Conservation (phyloP, 2,797 vertebrate genomes). For the Decapterus maruadsi region DNA sequence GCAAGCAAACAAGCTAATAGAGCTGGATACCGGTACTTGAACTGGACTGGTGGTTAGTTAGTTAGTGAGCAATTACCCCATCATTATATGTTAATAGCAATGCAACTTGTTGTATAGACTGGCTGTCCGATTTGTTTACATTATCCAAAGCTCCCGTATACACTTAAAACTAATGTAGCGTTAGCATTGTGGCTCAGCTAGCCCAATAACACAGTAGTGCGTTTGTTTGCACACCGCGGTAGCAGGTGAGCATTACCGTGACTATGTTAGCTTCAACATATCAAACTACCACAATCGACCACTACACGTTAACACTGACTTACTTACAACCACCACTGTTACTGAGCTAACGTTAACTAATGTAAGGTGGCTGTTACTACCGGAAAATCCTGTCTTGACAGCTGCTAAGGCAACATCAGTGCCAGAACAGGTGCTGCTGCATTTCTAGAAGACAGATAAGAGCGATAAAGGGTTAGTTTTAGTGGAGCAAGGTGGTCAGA, state of each 20-base stretch:
- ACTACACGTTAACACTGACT: too few species aligned
- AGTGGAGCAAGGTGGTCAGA: not conserved
- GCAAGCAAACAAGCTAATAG: conserved; percentile 38
- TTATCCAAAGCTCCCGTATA: rapidly evolving
- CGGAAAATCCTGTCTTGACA: conserved; percentile 41
- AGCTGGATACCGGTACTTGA: conserved; percentile 8
- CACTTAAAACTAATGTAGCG: not conserved
- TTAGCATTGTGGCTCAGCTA: conserved; percentile 33
- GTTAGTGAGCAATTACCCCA: not conserved
- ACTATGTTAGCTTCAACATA: not conserved
- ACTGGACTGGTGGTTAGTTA: not conserved
- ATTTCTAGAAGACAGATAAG: conserved; percentile 55
- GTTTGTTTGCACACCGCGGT: conserved; percentile 12
- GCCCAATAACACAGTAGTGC: not conserved
- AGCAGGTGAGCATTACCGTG: too few species aligned
- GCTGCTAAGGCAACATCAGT: conserved; percentile 2
- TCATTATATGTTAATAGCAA: not conserved
- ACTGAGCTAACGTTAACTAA: not conserved
- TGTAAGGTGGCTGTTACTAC: not conserved
- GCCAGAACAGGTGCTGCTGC: conserved; percentile 75
- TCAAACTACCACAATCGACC: not conserved
- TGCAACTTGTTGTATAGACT: rapidly evolving
- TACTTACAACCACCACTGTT: too few species aligned
- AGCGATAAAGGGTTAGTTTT: not conserved
- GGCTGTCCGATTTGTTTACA: rapidly evolving